phyloP scores from a whole-genome alignment of 2,888 invertebrate genomes.

The Geophilus truncorum region DNA sequence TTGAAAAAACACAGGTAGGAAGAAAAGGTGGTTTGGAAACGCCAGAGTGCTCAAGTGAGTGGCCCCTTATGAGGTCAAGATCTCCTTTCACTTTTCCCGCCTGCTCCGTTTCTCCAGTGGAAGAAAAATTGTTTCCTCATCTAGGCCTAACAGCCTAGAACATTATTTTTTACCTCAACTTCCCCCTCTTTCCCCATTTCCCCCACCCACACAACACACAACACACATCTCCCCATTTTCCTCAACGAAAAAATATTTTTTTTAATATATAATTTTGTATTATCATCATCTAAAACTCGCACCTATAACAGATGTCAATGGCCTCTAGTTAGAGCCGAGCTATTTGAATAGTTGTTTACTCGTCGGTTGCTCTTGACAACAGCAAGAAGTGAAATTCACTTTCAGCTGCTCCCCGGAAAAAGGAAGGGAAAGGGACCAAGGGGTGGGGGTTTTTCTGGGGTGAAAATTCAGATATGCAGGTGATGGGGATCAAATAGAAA shows the following conservation, averaged over 20 bases:
- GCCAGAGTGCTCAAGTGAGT: not conserved
- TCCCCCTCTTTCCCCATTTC: too few species aligned
- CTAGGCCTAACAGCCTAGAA: not conserved
- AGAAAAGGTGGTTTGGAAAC: not conserved
- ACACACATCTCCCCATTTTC: too few species aligned
- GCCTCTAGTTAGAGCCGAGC: too few species aligned
- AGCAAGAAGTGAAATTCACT: not conserved
- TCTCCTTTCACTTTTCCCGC: conserved; percentile 10
- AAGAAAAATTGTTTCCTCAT: not conserved
- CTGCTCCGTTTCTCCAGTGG: not conserved
- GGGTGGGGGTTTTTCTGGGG: not conserved
- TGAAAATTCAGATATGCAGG: not conserved
- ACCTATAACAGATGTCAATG: not conserved
- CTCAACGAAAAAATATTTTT: too few species aligned
- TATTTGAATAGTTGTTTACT: not conserved
- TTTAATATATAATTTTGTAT: not conserved
- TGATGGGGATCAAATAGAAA: conserved; percentile 1
- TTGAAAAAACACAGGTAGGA: not conserved
- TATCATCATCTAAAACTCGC: not conserved
- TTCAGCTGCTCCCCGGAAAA: conserved; percentile 10
- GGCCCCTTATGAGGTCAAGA: conserved; percentile 4
- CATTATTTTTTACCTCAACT: not conserved
- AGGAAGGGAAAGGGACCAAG: not conserved
- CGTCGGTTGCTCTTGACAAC: not conserved
- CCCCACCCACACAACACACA: too few species aligned